These are phyloP conservation scores for Echinometra lucunter DNA, from an alignment of 53 echinoderm and acorn worm genomes.

Conservation along the genomic window DNA sequence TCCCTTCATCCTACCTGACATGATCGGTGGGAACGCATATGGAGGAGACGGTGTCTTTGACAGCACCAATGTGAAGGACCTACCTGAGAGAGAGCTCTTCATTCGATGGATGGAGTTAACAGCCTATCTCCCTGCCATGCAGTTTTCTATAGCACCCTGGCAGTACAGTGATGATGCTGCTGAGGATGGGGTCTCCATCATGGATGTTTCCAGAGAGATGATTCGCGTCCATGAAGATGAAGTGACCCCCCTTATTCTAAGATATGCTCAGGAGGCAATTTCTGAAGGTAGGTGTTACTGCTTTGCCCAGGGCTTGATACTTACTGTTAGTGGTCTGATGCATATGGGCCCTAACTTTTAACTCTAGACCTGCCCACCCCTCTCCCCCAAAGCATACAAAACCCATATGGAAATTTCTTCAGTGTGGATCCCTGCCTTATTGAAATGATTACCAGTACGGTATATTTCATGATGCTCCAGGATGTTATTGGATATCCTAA, in stretches of 20 bases:
- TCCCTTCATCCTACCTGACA: slow-evolving; percentile 89
- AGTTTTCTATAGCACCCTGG: slow-evolving; percentile 90
- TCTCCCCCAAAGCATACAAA: too few species aligned
- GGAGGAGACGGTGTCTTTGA: slow-evolving; percentile 55
- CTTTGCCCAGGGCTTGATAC: background rate
- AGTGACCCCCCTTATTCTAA: slow-evolving; percentile 74
- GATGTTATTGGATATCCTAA: too few species aligned
- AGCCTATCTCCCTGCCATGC: slow-evolving; percentile 90
- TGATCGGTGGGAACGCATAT: slow-evolving; percentile 90
- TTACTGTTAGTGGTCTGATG: background rate
- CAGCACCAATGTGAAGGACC: slow-evolving; percentile 14
- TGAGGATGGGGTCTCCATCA: slow-evolving; percentile 61
- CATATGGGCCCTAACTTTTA: background rate
- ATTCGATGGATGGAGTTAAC: slow-evolving; percentile 86
- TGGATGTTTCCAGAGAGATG: slow-evolving; percentile 82
- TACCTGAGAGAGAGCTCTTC: slow-evolving; percentile 85
- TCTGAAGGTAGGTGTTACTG: slow-evolving; percentile 73
- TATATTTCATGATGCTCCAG: too few species aligned
- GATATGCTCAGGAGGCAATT: slow-evolving; percentile 72
- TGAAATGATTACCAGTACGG: too few species aligned
- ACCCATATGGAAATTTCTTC: too few species aligned
- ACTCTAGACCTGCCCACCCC: too few species aligned
- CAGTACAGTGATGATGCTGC: slow-evolving; percentile 80
- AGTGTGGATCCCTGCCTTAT: too few species aligned
- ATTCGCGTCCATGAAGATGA: slow-evolving; percentile 78